Conservation (phyloP, 1,140 invertebrate species). For the Lamellibrachia luymesi region DNA sequence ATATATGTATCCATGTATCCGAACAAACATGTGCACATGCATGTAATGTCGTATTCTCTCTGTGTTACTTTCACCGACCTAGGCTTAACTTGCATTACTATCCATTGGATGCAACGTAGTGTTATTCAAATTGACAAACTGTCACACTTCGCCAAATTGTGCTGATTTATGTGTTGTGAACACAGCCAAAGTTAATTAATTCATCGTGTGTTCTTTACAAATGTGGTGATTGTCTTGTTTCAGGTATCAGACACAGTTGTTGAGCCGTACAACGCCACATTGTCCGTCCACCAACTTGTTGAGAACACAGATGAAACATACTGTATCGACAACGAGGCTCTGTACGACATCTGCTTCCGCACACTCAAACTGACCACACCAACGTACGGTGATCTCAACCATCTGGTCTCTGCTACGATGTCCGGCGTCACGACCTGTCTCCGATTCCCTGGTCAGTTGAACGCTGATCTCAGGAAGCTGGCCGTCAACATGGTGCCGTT, state of each 20-base stretch:
- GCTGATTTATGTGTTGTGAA: neutral
- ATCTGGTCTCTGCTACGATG: neutral
- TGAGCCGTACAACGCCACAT: neutral
- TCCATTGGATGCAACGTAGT: neutral
- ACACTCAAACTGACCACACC: neutral
- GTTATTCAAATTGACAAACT: neutral
- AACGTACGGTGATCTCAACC: neutral
- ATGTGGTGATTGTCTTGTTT: neutral
- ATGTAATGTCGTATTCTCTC: no score
- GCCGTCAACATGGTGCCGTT: neutral
- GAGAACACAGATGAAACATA: neutral
- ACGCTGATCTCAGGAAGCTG: neutral
- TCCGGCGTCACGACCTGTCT: neutral
- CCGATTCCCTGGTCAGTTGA: neutral
- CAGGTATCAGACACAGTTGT: neutral
- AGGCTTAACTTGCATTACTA: neutral
- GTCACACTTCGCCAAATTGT: neutral
- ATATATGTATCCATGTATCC: no score
- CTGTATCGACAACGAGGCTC: neutral
- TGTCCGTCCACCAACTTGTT: neutral
- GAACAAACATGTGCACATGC: no score
- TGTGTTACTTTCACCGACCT: neutral
- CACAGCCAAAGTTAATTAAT: no score
- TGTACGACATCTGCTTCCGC: constrained; percentile 3
- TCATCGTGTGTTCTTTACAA: neutral